Percentiles rank a stretch among this genome's conserved stretches.
phyloP scores from a whole-genome alignment of 2,888 invertebrate genomes.

The Euzetes globulus region DNA sequence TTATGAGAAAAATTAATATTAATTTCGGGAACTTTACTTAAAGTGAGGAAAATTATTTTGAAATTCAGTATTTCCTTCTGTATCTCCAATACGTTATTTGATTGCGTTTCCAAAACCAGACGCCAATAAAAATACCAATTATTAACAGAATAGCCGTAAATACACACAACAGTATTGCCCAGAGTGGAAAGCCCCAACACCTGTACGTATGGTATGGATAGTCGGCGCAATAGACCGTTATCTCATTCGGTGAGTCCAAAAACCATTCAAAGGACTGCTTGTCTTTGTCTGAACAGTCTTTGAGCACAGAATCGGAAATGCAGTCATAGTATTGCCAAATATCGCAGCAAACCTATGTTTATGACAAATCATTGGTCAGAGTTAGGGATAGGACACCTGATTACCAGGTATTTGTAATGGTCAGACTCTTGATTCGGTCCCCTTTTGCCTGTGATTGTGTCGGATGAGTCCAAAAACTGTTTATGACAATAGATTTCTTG shows the following conservation, averaged over 20 bases:
- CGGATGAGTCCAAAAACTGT: background rate
- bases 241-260: background rate
- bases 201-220: background rate
- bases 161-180: background rate
- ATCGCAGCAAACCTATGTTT: background rate
- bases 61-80: slow-evolving; percentile 1
- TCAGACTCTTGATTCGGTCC: background rate
- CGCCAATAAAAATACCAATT: background rate
- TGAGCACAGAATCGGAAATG: background rate
- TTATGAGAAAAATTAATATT: no score
- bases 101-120: slow-evolving; percentile 11
- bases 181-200: slow-evolving; percentile 2
- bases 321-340: slow-evolving; percentile 9
- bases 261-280: background rate
- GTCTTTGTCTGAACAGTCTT: background rate
- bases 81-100: slow-evolving; percentile 5
- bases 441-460: background rate
- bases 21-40: no score
- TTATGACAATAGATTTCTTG: background rate
- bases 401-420: slow-evolving; percentile 4
- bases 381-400: background rate
- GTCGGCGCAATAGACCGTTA: background rate
- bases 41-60: no score
- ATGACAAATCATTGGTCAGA: no score
- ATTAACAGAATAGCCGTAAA: background rate